Evolutionary conservation across 2,797 vertebrate genomes (phyloP).

Genomic region (Oceanodroma leucorhoa): DNA sequence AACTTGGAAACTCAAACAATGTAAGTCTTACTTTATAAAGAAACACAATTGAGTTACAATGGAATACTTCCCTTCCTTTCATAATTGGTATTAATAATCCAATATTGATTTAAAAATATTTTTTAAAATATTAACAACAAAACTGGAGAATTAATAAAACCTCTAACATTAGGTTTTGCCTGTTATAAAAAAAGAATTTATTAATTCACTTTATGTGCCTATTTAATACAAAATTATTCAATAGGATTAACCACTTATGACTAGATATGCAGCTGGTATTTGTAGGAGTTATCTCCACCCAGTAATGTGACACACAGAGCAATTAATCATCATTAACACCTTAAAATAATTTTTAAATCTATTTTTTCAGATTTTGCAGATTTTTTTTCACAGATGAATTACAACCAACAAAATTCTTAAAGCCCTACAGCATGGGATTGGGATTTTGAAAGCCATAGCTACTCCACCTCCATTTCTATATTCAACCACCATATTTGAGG

Average conservation of each 20-base stretch:
- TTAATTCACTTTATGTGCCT: neutral
- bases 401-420: neutral
- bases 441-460: neutral
- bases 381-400: neutral
- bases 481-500: neutral
- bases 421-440: neutral
- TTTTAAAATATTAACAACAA: neutral
- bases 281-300: neutral
- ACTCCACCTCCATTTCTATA: neutral
- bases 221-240: neutral
- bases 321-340: neutral
- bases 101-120: neutral
- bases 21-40: neutral
- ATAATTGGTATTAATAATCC: neutral
- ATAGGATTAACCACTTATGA: neutral
- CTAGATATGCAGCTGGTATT: neutral
- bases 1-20: neutral
- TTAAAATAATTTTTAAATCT: neutral
- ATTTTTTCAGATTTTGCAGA: neutral
- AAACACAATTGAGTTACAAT: neutral
- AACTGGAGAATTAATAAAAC: neutral
- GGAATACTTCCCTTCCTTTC: neutral
- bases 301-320: neutral
- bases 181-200: neutral
- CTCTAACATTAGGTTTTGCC: neutral